Evolutionary conservation across 2,888 invertebrate genomes (phyloP).

Genomic region (Stegana nigrithorax): DNA sequence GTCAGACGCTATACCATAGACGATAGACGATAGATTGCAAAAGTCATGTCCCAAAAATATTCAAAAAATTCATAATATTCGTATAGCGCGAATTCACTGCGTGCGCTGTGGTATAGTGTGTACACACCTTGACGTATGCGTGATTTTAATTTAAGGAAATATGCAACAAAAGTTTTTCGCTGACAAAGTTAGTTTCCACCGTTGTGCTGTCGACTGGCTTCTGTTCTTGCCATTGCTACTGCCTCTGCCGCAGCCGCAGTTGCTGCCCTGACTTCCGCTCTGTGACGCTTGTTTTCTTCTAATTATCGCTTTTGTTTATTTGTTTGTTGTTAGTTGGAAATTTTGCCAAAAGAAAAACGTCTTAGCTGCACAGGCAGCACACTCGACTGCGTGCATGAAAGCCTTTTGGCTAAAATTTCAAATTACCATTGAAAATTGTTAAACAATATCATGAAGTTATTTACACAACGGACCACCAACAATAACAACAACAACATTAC

Average conservation of each 20-base stretch:
- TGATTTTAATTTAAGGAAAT: neutral
- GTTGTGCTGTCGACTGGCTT: slow-evolving; percentile 21
- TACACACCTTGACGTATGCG: neutral
- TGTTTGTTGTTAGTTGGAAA: slow-evolving; percentile 35
- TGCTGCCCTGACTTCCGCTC: neutral
- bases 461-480: slow-evolving; percentile 16
- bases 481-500: neutral
- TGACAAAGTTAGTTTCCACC: slow-evolving; percentile 39
- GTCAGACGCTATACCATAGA: slow-evolving; percentile 42
- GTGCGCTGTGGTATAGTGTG: no score
- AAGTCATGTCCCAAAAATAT: no score
- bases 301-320: slow-evolving; percentile 63
- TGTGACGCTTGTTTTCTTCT: slow-evolving; percentile 51
- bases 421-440: slow-evolving; percentile 61
- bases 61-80: no score
- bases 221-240: neutral
- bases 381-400: neutral
- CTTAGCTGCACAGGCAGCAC: no score
- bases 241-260: neutral
- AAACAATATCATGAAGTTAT: slow-evolving; percentile 49
- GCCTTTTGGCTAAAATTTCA: slow-evolving; percentile 59
- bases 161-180: slow-evolving; percentile 40
- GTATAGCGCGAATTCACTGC: no score
- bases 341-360: slow-evolving; percentile 46
- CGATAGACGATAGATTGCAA: no score